A percentile compares a stretch with the other conserved stretches of the same genome.
phyloP scores from a whole-genome alignment of 2,888 invertebrate genomes.

The Leptinotarsa haldemani region DNA sequence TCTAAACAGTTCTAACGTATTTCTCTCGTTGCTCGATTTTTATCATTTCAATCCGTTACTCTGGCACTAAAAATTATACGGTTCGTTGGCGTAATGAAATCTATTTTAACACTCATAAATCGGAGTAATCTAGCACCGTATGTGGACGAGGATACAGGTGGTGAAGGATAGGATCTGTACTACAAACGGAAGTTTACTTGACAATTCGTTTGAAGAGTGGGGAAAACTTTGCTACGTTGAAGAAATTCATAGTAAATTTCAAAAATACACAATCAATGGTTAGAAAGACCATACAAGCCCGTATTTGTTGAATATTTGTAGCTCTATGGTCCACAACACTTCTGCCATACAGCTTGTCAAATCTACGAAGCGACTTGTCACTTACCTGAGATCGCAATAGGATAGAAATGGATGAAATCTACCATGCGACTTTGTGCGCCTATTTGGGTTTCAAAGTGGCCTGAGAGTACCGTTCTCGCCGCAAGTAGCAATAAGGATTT shows the following conservation, averaged over 20 bases:
- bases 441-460: too few relatives aligned
- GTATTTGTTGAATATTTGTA: too few relatives aligned
- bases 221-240: background rate
- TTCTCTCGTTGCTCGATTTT: conserved; percentile 42
- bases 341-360: too few relatives aligned
- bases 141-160: conserved; percentile 21
- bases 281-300: too few relatives aligned
- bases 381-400: too few relatives aligned
- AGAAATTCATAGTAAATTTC: background rate
- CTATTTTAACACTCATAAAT: conserved; percentile 47
- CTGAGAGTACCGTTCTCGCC: too few relatives aligned
- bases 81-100: conserved; percentile 45
- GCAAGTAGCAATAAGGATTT: too few relatives aligned
- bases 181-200: background rate
- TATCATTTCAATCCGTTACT: conserved; percentile 40
- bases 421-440: too few relatives aligned
- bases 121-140: conserved; percentile 38
- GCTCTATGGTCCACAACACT: too few relatives aligned
- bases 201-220: background rate
- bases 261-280: too few relatives aligned
- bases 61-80: conserved; percentile 47
- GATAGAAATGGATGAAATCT: too few relatives aligned
- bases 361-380: too few relatives aligned
- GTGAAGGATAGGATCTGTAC: background rate
- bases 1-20: conserved; percentile 43